These are phyloP conservation scores for Trematocara unimaculatum DNA, from an alignment of 2,113 vertebrate genomes.

Conservation along the genomic window DNA sequence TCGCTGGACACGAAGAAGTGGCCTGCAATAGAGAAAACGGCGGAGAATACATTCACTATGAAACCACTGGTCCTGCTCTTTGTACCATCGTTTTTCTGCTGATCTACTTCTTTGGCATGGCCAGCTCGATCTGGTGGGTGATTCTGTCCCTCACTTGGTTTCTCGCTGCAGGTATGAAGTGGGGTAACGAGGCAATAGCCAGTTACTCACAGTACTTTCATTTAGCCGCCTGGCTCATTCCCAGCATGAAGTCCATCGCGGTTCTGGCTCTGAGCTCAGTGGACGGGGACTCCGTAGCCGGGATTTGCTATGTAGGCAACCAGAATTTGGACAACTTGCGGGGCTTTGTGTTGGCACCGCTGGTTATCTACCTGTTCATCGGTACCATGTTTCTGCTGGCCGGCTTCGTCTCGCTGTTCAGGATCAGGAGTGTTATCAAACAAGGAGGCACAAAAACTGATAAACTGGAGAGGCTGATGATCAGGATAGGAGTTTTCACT, in stretches of 20 bases:
- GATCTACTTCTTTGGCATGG: conserved; percentile 89
- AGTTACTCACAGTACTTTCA: conserved; percentile 93
- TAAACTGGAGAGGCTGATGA: conserved; percentile 93
- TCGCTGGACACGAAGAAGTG: conserved; percentile 85
- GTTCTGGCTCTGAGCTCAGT: conserved; percentile 89
- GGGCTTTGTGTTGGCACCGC: conserved; percentile 88
- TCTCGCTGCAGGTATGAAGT: conserved; percentile 87
- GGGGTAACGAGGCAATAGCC: conserved; percentile 88
- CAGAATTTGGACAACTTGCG: conserved; percentile 89
- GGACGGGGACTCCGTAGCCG: conserved; percentile 89
- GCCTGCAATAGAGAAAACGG: conserved; percentile 78
- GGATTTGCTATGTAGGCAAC: conserved; percentile 94
- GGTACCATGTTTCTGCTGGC: conserved; percentile 93
- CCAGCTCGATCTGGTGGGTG: conserved; percentile 90
- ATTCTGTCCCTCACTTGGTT: conserved; percentile 89
- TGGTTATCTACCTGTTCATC: conserved; percentile 90
- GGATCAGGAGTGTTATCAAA: conserved; percentile 91
- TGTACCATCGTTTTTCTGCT: conserved; percentile 92
- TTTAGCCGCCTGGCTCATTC: conserved; percentile 91
- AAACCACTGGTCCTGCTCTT: conserved; percentile 86
- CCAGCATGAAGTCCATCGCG: conserved; percentile 87
- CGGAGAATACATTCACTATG: conserved; percentile 79
- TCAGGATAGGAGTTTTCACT: conserved; percentile 88
- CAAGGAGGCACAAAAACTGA: conserved; percentile 91
- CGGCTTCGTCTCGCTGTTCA: conserved; percentile 89